Conservation (phyloP, 2,888 invertebrate species). For the Epistrophe grossulariae region DNA sequence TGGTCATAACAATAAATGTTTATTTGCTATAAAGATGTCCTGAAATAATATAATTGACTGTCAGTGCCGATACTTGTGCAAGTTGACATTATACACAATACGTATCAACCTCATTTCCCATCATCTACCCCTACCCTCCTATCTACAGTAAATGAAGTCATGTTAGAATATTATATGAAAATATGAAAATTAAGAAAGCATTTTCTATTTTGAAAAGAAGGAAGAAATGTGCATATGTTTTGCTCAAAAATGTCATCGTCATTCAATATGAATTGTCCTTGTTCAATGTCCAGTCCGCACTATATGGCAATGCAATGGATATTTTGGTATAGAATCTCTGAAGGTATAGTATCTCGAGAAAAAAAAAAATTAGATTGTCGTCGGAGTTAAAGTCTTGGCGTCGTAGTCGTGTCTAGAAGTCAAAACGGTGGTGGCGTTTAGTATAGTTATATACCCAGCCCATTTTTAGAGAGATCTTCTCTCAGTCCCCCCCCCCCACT, state of each 20-base stretch:
- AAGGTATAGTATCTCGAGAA: constrained; percentile 9
- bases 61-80: constrained; percentile 37
- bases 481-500: background rate
- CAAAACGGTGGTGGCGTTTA: background rate
- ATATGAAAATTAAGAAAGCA: constrained; percentile 69
- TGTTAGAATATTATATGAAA: constrained; percentile 33
- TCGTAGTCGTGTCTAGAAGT: constrained; percentile 10
- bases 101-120: no score
- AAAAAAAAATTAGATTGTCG: background rate
- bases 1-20: constrained; percentile 14
- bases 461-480: background rate
- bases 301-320: background rate
- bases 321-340: background rate
- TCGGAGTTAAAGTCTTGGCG: constrained; percentile 7
- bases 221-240: constrained; percentile 28
- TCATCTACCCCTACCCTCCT: background rate
- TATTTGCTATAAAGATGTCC: constrained; percentile 23
- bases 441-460: background rate
- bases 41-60: constrained; percentile 67
- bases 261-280: constrained; percentile 61
- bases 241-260: constrained; percentile 38
- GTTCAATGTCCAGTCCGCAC: background rate
- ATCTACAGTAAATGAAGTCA: constrained; percentile 16
- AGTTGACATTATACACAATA: constrained; percentile 26
- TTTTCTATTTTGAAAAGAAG: constrained; percentile 36